phyloP scores from a whole-genome alignment of 1,140 invertebrate genomes.

The Eueides isabella region DNA sequence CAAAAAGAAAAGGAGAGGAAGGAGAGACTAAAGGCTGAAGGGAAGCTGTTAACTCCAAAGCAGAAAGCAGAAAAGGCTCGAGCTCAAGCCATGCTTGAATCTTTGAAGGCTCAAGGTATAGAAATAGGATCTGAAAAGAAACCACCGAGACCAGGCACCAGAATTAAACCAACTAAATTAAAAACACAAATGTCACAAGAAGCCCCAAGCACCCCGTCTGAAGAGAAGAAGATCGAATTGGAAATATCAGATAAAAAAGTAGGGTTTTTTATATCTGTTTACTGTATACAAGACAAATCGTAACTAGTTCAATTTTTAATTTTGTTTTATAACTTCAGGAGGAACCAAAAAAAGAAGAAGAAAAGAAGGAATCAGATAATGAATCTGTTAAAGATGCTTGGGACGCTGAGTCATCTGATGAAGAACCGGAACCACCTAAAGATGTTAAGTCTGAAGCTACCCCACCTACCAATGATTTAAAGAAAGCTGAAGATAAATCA shows the following conservation, averaged over 20 bases:
- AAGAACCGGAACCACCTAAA: slow-evolving; percentile 79
- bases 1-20: slow-evolving; percentile 97
- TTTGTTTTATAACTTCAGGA: slow-evolving; percentile 43
- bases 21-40: slow-evolving; percentile 96
- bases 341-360: slow-evolving; percentile 63
- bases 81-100: slow-evolving; percentile 93
- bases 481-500: slow-evolving; percentile 52
- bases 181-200: slow-evolving; percentile 84
- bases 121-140: slow-evolving; percentile 86
- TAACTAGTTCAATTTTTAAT: too few species aligned
- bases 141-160: slow-evolving; percentile 86
- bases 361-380: slow-evolving; percentile 80
- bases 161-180: slow-evolving; percentile 88
- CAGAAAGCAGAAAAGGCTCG: slow-evolving; percentile 95
- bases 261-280: neutral
- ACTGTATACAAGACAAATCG: too few species aligned
- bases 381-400: slow-evolving; percentile 90
- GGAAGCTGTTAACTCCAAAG: slow-evolving; percentile 95
- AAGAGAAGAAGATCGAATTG: slow-evolving; percentile 82
- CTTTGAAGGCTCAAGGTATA: slow-evolving; percentile 92
- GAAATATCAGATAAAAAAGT: slow-evolving; percentile 83
- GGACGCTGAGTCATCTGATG: slow-evolving; percentile 89
- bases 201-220: slow-evolving; percentile 73
- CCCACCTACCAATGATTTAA: slow-evolving; percentile 53
- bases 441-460: slow-evolving; percentile 75